Evolutionary conservation across 2,113 vertebrate species (phyloP), one percentile per base, ranked within the genome.

Genomic region (Harpagus bidentatus): DNA sequence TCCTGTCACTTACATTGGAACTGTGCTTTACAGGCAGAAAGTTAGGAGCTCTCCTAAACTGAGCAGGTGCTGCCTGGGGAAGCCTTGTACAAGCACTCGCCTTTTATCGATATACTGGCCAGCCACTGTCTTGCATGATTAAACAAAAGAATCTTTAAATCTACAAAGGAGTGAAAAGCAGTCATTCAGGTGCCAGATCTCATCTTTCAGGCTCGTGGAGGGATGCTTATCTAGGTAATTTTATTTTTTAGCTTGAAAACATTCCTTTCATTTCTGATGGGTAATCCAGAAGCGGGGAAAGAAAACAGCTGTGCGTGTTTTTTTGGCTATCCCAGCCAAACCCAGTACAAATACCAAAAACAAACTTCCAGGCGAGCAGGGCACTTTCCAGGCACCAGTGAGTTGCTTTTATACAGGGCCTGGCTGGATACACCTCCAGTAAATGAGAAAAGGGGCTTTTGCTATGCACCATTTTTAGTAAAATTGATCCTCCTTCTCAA

Each of bases 261-360:
- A 7, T 40, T 53, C 42, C 9, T 58, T 53, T 72, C 13, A 1
- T 43, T 43, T 43, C 36, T 53, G n/a, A 11, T 45, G 34, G 67
- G 18, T 18, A 13, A 34, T 70, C 38, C 47, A 23, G 78, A 36
- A 52, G 20, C 1, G 16, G 40, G 34, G 50, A 74, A n/a, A 56
- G 10, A 28, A 38, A 56, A 38, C 2, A 23, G 15, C 8, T 4
- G 0, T 32, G 26, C 1, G 0, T 1, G 14, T 3, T 2, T 6
- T 65, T 32, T 6, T n/a, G 23, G 48, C 55, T 26, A 10, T 65
- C n/a, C 5, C 38, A 43, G 62, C 28, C 77, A 7, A 13, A 53
- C 16, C 7, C 31, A 38, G 38, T 22, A 15, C 20, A 62, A 70
- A 38, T 2, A 26, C 0, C n/a, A 28, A 13, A 38, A 81, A 56